phyloP scores from a whole-genome alignment of 2,113 vertebrate species.

The Burhinus bistriatus region DNA sequence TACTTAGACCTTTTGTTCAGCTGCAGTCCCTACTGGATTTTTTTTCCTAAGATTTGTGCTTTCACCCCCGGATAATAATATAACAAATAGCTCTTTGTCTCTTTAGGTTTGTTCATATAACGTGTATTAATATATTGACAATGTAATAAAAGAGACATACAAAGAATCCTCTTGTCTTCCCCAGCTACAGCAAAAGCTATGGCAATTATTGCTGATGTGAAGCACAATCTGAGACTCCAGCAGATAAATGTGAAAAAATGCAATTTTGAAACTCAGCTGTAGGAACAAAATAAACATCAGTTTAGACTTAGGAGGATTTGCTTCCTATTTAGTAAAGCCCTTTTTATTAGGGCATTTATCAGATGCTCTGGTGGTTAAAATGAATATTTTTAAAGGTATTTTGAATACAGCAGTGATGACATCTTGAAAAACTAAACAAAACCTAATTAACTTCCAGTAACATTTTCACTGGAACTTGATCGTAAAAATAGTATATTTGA shows the following conservation, averaged over 20 bases:
- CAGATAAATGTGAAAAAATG: conserved; percentile 4
- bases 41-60: background rate
- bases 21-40: background rate
- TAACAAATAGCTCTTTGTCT: conserved; percentile 45
- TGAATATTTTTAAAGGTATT: background rate
- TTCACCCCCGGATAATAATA: conserved; percentile 6
- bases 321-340: background rate
- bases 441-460: background rate
- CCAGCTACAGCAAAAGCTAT: background rate
- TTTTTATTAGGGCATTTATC: background rate
- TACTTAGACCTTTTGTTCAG: conserved; percentile 12
- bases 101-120: conserved; percentile 40
- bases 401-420: background rate
- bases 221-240: background rate
- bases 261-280: background rate
- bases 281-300: background rate
- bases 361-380: background rate
- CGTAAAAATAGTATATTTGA: background rate
- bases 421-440: background rate
- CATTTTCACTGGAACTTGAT: background rate
- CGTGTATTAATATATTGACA: conserved; percentile 41
- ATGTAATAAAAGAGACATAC: conserved; percentile 29
- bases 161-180: conserved; percentile 35
- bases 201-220: background rate
- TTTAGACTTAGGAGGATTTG: background rate